Conservation (phyloP, 2,888 invertebrate genomes). For the Idaea biselata region DNA sequence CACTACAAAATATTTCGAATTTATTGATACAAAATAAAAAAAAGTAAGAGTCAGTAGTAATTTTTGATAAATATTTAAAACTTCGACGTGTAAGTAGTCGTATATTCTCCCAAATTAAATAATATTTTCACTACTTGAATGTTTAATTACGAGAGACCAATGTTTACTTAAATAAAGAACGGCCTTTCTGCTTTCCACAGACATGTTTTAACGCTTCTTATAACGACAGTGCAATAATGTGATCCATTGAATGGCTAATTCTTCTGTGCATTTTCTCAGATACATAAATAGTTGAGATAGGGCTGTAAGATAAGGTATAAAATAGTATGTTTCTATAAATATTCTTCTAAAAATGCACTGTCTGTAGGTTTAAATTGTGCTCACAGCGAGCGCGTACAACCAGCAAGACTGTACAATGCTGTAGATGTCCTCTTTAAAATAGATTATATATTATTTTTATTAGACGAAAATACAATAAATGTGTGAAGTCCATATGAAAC, state of each 20-base stretch:
- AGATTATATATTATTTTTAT: slow-evolving; percentile 79
- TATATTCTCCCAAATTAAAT: slow-evolving; percentile 3
- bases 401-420: slow-evolving; percentile 80
- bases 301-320: slow-evolving; percentile 68
- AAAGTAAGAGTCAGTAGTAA: background rate
- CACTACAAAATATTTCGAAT: background rate
- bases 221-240: slow-evolving; percentile 70
- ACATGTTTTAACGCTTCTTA: slow-evolving; percentile 24
- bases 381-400: slow-evolving; percentile 63
- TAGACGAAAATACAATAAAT: slow-evolving; percentile 81
- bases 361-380: slow-evolving; percentile 54
- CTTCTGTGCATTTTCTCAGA: slow-evolving; percentile 37
- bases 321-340: slow-evolving; percentile 54
- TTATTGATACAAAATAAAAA: background rate
- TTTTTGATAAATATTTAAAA: background rate
- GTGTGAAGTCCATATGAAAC: slow-evolving; percentile 71
- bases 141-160: slow-evolving; percentile 8
- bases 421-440: slow-evolving; percentile 74
- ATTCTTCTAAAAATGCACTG: slow-evolving; percentile 49
- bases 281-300: slow-evolving; percentile 53
- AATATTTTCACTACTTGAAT: slow-evolving; percentile 14
- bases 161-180: slow-evolving; percentile 6
- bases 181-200: slow-evolving; percentile 15
- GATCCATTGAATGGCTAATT: slow-evolving; percentile 65
- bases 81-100: background rate